Percentiles rank a stretch among this genome's conserved stretches.
Conservation (phyloP, 37 sponge, comb jelly and placozoan genomes). For the Dysidea cf. avara region DNA sequence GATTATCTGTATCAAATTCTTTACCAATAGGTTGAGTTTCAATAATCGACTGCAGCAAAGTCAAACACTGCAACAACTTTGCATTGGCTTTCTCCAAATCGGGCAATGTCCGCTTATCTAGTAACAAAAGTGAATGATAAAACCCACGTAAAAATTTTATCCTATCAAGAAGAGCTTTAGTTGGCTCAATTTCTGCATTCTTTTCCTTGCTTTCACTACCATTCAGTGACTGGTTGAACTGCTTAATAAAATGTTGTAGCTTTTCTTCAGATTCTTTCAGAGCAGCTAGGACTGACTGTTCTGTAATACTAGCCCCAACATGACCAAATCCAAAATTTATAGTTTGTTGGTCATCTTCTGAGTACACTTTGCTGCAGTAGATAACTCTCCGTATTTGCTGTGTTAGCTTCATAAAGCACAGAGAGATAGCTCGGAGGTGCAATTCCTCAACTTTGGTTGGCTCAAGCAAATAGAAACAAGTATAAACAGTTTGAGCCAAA, state of each 20-base stretch:
- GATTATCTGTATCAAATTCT: slow-evolving; percentile 45
- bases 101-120: slow-evolving; percentile 28
- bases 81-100: slow-evolving; percentile 17
- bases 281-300: slow-evolving; percentile 15
- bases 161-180: slow-evolving; percentile 39
- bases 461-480: slow-evolving; percentile 84
- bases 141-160: slow-evolving; percentile 39
- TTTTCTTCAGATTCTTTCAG: slow-evolving; percentile 66
- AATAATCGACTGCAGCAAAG: slow-evolving; percentile 27
- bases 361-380: slow-evolving; percentile 55
- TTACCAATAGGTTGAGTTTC: slow-evolving; percentile 43
- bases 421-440: slow-evolving; percentile 43
- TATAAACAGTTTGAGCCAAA: slow-evolving; percentile 96
- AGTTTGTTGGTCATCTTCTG: slow-evolving; percentile 81
- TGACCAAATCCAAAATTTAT: slow-evolving; percentile 44
- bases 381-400: slow-evolving; percentile 61
- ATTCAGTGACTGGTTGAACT: neutral
- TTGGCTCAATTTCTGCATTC: slow-evolving; percentile 1
- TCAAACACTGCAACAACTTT: slow-evolving; percentile 40
- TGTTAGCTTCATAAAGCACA: slow-evolving; percentile 45
- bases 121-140: slow-evolving; percentile 20
- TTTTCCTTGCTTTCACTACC: neutral
- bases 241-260: slow-evolving; percentile 17
- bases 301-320: neutral
- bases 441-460: slow-evolving; percentile 37